phyloP scores from a whole-genome alignment of 2,888 invertebrate genomes.

The Stenodema calcarata region DNA sequence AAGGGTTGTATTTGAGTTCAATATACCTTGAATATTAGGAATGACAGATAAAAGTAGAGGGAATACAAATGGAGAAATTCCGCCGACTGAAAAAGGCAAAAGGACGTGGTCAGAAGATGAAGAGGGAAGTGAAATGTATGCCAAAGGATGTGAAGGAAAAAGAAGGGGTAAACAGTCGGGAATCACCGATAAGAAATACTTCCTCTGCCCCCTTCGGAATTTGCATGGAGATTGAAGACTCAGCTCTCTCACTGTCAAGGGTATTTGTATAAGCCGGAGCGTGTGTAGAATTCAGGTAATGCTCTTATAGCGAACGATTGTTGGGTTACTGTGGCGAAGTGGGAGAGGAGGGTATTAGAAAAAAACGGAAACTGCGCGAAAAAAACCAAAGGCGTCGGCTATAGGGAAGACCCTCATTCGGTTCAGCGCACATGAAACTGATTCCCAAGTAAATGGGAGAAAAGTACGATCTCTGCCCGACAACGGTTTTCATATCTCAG shows the following conservation, averaged over 20 bases:
- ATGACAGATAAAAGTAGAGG: neutral
- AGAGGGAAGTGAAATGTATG: neutral
- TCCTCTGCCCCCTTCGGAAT: neutral
- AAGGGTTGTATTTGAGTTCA: neutral
- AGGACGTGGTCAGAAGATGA: conserved; percentile 21
- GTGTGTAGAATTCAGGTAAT: conserved; percentile 35
- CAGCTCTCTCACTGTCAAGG: conserved; percentile 20
- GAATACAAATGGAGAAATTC: conserved; percentile 25
- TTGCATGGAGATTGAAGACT: conserved; percentile 48
- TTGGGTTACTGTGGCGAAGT: neutral
- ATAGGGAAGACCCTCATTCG: neutral
- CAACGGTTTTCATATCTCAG: no score
- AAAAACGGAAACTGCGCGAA: neutral
- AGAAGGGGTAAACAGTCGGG: neutral
- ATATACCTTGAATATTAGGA: neutral
- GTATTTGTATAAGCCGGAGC: conserved; percentile 33
- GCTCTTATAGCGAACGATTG: conserved; percentile 1
- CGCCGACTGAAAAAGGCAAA: neutral
- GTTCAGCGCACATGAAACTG: neutral
- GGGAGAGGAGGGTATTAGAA: neutral
- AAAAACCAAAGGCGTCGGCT: neutral
- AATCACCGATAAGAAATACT: neutral
- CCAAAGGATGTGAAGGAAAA: neutral
- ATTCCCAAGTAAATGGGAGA: neutral
- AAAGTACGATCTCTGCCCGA: neutral